Percentiles rank a stretch among this genome's conserved stretches.
Evolutionary conservation across 92 coral and sea anemone species (phyloP).

Genomic region (Phymanthus crucifer): DNA sequence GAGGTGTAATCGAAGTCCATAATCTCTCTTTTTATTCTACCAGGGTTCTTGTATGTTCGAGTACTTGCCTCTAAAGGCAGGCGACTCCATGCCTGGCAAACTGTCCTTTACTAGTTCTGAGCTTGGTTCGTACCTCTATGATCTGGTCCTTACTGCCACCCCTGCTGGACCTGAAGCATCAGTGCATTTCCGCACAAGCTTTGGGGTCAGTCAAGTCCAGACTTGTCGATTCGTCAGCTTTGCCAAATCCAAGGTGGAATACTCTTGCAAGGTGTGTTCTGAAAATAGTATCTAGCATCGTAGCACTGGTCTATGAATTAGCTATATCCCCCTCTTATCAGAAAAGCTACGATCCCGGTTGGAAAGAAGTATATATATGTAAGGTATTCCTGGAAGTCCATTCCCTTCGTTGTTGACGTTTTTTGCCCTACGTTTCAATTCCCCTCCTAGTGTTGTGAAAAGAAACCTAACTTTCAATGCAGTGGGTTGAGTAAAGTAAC

Average conservation of each 20-base stretch:
- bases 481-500: too few relatives aligned
- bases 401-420: too few relatives aligned
- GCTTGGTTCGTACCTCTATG: conserved; percentile 93
- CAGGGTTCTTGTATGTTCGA: conserved; percentile 98
- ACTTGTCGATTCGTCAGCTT: conserved; percentile 94
- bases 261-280: conserved; percentile 81
- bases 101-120: conserved; percentile 92
- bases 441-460: too few relatives aligned
- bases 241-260: conserved; percentile 95
- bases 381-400: too few relatives aligned
- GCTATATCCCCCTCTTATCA: too few relatives aligned
- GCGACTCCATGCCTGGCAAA: conserved; percentile 74
- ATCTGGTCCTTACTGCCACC: conserved; percentile 83
- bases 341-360: too few relatives aligned
- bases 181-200: conserved; percentile 91
- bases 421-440: too few relatives aligned
- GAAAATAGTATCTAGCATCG: not conserved
- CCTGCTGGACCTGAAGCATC: conserved; percentile 98
- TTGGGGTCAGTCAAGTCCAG: conserved; percentile 89
- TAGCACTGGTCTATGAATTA: not conserved
- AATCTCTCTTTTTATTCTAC: not conserved
- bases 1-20: too few relatives aligned
- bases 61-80: conserved; percentile 96
- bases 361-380: too few relatives aligned
- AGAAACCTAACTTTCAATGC: too few relatives aligned